Base-by-base conservation (phyloP, 2,113 vertebrate genomes). In the Perccottus glenii region DNA sequence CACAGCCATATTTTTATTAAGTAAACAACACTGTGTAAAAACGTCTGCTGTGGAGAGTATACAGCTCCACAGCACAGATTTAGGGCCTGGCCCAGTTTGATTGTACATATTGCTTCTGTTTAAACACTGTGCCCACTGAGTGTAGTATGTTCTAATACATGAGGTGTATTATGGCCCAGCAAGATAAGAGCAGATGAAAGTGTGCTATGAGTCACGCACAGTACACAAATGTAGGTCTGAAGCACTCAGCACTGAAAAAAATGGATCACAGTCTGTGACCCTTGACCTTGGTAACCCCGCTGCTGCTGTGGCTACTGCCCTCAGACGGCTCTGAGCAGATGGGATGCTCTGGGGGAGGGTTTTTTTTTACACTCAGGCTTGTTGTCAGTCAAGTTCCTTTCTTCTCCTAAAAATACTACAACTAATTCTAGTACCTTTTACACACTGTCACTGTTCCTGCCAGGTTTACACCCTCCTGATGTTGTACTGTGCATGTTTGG, bases 201-300 rank as follows among this genome's bases (percentile, higher is more conserved):
- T 55, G 52, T 36, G 52, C 52, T 36, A 32, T 55, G 52, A 55
- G 52, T 55, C 52, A 38, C 52, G 33, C 32, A 36, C 33, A 5
- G 12, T 15, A 27, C 70, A 57, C 70, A 65, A 52, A 60, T 62
- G 71, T 68, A 55, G 46, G 35, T 53, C 70, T 60, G 48, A 74
- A 6, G 45, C 74, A 67, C 63, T 51, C 48, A 55, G 74, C 58
- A 75, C 19, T 27, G 19, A 27, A 63, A 85, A 81, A 84, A 82
- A 92, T 85, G 60, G 82, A 91, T 90, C 80, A 11, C 64, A 83
- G 89, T 89, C 84, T 89, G 86, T 65, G 75, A 89, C 85, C 90
- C 87, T 60, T 88, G 83, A 40, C 81, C 78, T 60, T 78, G 53
- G 83, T 87, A 72, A 80, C 78, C 82, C 61, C 58, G 4, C 56